Base-by-base conservation (phyloP, 2,888 invertebrate species). In the Drosophila stalkeri region DNA sequence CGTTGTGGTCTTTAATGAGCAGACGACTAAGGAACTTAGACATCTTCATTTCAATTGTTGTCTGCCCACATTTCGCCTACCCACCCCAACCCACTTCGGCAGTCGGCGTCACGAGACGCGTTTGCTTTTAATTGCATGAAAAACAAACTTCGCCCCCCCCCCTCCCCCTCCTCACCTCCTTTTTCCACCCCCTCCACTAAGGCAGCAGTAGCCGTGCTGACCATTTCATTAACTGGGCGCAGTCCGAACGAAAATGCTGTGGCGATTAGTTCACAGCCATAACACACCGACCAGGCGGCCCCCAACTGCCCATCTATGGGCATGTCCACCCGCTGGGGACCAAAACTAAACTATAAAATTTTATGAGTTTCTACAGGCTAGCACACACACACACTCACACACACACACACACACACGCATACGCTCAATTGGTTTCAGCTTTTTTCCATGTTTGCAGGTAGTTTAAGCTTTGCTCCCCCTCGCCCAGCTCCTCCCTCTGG, bases 241-340 rank as follows among this genome's bases (percentile, higher is more conserved):
- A 72, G 73, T 71, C 81, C 65, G 74, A 81, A 70, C 80, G 83
- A 76, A 85, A 85, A 77, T 69, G 80, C 75, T 82, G 77, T 65
- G 86, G 80, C 89, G 89, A 86, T 88, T 86, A 88, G 88, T 86
- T 85, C 85, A 81, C 88, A 85, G 86, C 66, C 88, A 85, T 85
- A 87, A 85, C 85, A 88, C 86, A 87, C 77, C 75, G 72, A 41
- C 39, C 55, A 51, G 20, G 64, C 61, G 41, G 49, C 68, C 18
- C 18, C 16, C n/a, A 31, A 9, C 43, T 27, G 2, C 35, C 23
- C 20, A 1, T 41, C 65, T 39, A 54, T 54, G 54, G 54, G 37
- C 37, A 33, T 54, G 64, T 64, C 64, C 67, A 43, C 18, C 59
- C 80, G 56, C 77, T 62, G 65, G 71, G 74, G 69, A 72, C 60